phyloP scores from a whole-genome alignment of 2,113 vertebrate genomes.

The Trichechus manatus region DNA sequence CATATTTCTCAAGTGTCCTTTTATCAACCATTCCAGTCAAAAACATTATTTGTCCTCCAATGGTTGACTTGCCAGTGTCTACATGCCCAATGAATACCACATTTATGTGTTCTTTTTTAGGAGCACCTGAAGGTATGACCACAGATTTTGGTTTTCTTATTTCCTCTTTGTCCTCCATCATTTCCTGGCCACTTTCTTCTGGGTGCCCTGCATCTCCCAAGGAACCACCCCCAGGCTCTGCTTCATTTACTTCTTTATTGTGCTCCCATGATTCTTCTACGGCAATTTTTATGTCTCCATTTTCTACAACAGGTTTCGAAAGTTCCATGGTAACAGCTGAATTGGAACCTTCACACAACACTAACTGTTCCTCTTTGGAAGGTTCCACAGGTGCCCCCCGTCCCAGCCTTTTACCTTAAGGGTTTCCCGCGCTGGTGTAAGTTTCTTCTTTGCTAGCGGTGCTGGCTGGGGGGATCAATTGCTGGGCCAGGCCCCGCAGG shows the following conservation, averaged over 20 bases:
- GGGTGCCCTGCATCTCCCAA: conserved; percentile 87
- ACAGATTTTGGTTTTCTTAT: conserved; percentile 92
- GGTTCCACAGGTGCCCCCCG: conserved; percentile 82
- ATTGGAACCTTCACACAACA: conserved; percentile 88
- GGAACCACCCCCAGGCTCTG: conserved; percentile 87
- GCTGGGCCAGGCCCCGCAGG: conserved; percentile 73
- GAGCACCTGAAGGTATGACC: conserved; percentile 91
- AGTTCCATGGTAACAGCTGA: conserved; percentile 91
- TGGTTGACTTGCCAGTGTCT: conserved; percentile 98
- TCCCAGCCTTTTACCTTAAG: conserved; percentile 74
- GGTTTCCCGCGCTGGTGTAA: conserved; percentile 36
- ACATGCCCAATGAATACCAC: conserved; percentile 99
- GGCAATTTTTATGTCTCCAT: conserved; percentile 95
- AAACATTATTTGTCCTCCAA: conserved; percentile 98
- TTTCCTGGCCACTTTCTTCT: conserved; percentile 89
- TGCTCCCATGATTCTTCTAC: conserved; percentile 97
- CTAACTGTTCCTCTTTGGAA: conserved; percentile 84
- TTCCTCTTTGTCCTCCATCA: conserved; percentile 97
- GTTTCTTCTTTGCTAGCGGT: conserved; percentile 44
- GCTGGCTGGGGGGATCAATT: conserved; percentile 68
- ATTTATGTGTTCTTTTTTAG: conserved; percentile 98
- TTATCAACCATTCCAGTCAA: conserved; percentile 97
- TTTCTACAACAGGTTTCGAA: conserved; percentile 93
- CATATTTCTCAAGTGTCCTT: conserved; percentile 98
- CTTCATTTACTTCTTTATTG: conserved; percentile 92